Conservation (phyloP, 2,113 vertebrate genomes). For the Archocentrus centrarchus region DNA sequence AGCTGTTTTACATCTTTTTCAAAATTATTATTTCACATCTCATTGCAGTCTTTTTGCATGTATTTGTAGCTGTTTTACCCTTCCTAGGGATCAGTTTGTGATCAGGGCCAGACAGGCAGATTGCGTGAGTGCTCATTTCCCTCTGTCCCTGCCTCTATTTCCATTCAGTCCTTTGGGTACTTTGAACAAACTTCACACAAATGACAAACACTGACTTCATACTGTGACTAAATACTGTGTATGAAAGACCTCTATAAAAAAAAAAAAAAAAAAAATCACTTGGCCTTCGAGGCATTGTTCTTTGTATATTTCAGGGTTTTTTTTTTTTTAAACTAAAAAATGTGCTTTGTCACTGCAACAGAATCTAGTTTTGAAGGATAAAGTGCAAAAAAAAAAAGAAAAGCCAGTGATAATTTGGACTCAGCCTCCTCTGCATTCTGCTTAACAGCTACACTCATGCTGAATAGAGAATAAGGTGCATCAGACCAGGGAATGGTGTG, state of each 20-base stretch:
- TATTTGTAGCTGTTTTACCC: not conserved
- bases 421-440: constrained; percentile 44
- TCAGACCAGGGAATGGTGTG: constrained; percentile 43
- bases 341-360: constrained; percentile 14
- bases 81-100: not conserved
- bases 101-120: not conserved
- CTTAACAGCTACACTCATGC: constrained; percentile 31
- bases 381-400: constrained; percentile 26
- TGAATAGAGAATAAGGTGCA: constrained; percentile 65
- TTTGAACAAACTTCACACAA: not conserved
- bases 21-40: not conserved
- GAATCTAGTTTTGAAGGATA: constrained; percentile 39
- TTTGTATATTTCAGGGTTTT: not conserved
- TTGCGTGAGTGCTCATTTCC: not conserved
- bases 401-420: constrained; percentile 35
- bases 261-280: not conserved
- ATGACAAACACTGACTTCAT: not conserved
- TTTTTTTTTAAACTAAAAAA: not conserved
- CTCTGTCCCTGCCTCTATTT: not conserved
- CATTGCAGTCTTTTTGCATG: not conserved
- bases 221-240: not conserved
- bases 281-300: not conserved
- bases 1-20: too few species aligned
- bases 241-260: not conserved
- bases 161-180: not conserved